phyloP scores from a whole-genome alignment of 2,797 vertebrate genomes.

The Amazona finschi region DNA sequence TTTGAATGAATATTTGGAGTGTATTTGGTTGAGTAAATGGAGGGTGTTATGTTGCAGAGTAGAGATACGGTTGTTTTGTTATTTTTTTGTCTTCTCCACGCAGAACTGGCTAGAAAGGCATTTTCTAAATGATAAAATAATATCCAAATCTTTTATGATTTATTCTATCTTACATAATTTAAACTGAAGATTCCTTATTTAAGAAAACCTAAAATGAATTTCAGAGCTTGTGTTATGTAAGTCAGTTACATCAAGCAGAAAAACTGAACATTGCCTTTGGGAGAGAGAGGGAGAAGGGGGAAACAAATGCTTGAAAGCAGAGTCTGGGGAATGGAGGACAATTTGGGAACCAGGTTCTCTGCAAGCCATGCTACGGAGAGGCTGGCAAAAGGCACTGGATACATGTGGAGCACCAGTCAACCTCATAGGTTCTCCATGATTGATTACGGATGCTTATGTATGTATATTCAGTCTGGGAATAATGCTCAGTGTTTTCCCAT shows the following conservation, averaged over 20 bases:
- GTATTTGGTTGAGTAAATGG: conserved; percentile 4
- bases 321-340: conserved; percentile 12
- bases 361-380: background rate
- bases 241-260: conserved; percentile 58
- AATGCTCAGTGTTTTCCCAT: conserved; percentile 31
- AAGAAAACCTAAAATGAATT: conserved; percentile 54
- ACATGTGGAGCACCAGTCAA: background rate
- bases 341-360: background rate
- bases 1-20: conserved; percentile 8
- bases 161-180: conserved; percentile 51
- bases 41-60: background rate
- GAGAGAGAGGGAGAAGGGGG: background rate
- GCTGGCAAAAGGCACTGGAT: background rate
- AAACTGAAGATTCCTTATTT: conserved; percentile 56
- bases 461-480: background rate
- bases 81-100: background rate
- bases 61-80: background rate
- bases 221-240: conserved; percentile 60
- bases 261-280: conserved; percentile 52
- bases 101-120: background rate
- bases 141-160: background rate
- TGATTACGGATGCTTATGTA: background rate
- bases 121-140: background rate
- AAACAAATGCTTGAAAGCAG: conserved; percentile 50
- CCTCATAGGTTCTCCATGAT: background rate